Percentiles rank a stretch among this genome's conserved stretches.
phyloP scores from a whole-genome alignment of 2,888 invertebrate genomes.

The Xanthia icteritia region DNA sequence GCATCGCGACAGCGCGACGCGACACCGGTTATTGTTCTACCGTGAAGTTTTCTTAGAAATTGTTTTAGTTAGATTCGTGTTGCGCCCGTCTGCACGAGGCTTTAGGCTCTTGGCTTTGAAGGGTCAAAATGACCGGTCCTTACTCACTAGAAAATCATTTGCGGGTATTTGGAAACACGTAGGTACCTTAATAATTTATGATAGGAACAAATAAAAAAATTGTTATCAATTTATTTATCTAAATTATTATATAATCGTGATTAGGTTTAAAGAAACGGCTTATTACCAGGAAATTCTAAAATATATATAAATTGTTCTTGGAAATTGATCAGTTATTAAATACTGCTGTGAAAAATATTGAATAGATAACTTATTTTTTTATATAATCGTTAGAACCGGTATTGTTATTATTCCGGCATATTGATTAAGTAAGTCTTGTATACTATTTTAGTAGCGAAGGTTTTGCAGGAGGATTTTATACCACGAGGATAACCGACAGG shows the following conservation, averaged over 20 bases:
- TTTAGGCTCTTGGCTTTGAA: not conserved
- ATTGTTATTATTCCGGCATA: too few species aligned
- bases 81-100: too few species aligned
- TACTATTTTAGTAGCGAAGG: too few species aligned
- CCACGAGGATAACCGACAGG: too few species aligned
- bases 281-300: conserved; percentile 1
- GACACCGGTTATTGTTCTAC: too few species aligned
- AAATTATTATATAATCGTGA: conserved; percentile 25
- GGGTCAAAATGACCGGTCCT: not conserved
- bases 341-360: not conserved
- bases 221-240: conserved; percentile 22
- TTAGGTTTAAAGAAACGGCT: conserved; percentile 23
- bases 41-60: too few species aligned
- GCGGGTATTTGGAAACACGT: not conserved
- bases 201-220: conserved; percentile 5
- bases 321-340: too few species aligned
- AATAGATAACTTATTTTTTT: not conserved
- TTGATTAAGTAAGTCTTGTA: too few species aligned
- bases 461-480: too few species aligned
- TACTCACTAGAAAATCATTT: conserved; percentile 1
- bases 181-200: not conserved
- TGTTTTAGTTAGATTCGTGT: too few species aligned
- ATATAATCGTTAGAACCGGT: too few species aligned
- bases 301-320: not conserved
- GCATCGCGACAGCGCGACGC: too few species aligned